Base-by-base conservation (phyloP, 2,888 invertebrate genomes). In the Silvanus unidentatus region DNA sequence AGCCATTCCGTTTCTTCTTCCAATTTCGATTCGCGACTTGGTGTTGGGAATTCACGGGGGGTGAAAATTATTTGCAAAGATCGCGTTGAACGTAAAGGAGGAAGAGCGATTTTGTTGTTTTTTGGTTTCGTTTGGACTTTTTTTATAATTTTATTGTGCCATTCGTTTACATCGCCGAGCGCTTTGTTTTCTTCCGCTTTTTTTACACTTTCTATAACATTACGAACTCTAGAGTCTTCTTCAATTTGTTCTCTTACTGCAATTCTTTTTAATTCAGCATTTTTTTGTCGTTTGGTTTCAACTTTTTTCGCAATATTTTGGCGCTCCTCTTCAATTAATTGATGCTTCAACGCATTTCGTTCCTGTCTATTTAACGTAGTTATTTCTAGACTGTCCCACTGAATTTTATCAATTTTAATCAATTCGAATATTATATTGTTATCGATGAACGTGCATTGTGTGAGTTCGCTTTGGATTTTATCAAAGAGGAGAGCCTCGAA, bases 1-100 rank as follows among this genome's bases (percentile, higher is more conserved):
- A 91, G 67, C 88, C 89, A 92, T 73, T 85, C 82, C 55, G 86
- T 79, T 68, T 92, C 91, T 62, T 85, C 81, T 1, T 75, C 70
- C 11, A 77, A 74, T 39, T 75, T 74, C 1, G 88, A 88, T 67
- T 89, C 88, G 48, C 91, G 74, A 41, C 82, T 82, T 0, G 92
- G 91, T 1, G 92, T 91, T 1, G 88, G 85, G 64, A 93, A 89
- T 14, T 77, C 77, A 43, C 92, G 75, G 8, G 81, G 79, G 0
- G 90, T 88, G 62, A 90, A 89, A 22, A 73, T 77, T 8, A 90
- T 78, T 52, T 78, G 74, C 41, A 91, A 75, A 30, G 74, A 75
- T 5, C 76, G 77, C 15, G 69, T 64, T 55, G 76, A 70, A 55
- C 90, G 76, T 9, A 81, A 74, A 45, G 72, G 71, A 2, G 83